Evolutionary conservation across 2,888 invertebrate genomes (phyloP), one percentile per base, ranked within the genome.

Genomic region (Lymantria dispar): DNA sequence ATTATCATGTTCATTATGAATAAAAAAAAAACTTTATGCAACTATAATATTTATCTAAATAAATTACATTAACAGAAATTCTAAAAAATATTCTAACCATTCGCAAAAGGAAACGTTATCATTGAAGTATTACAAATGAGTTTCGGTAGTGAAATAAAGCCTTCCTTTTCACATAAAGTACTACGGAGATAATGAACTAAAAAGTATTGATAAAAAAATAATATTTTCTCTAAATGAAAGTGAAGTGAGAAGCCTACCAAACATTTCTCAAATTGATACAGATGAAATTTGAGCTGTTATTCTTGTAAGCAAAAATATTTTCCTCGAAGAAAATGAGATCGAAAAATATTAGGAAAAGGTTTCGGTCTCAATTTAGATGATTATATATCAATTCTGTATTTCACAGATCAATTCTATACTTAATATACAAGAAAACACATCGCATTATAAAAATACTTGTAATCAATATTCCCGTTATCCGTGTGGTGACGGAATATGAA

Each of bases 151-250:
- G 8, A 38, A 50, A 12, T 12, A 38, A 48, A 48, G 48, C 43
- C 22, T 43, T 8, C 15, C 42, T 43, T 37, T 43, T 8, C 38
- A 33, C n/a, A 22, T 22, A 48, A 48, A 42, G 43, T 38, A 52
- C 38, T 48, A 42, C 9, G 45, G n/a, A 52, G 45, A 45, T 47
- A 47, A 50, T 44, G 33, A 54, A 62, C n/a, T 46, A 47, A 39
- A 45, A 12, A 47, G 31, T 14, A 14, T 52, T 38, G 47, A 39
- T 46, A 38, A 54, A 40, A 51, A 22, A 45, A 44, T 42, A 9
- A 11, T 36, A 9, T 36, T 36, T 12, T 38, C 46, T 33, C 11
- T 38, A 54, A 63, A 38, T 8, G 38, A 47, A 33, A 37, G 37
- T 47, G 49, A 50, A 60, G 47, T 51, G 48, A 15, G 39, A 47